phyloP scores from a whole-genome alignment of 2,888 invertebrate genomes.

The Rutpela maculata region DNA sequence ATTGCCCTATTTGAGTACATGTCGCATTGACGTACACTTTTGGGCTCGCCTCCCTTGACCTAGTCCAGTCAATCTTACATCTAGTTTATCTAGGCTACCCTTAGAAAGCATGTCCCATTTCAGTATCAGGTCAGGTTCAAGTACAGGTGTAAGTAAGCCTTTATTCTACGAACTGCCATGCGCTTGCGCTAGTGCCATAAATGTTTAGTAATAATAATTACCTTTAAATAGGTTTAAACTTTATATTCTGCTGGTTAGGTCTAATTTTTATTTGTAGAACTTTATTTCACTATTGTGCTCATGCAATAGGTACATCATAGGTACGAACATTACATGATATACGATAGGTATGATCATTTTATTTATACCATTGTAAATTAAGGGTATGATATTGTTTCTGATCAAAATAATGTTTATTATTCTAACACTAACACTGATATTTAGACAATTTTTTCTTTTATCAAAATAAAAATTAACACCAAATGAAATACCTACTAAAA shows the following conservation, averaged over 20 bases:
- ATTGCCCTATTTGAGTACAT: slow-evolving; percentile 8
- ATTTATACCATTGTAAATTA: too few species aligned
- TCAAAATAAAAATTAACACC: too few species aligned
- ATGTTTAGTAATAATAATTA: background rate
- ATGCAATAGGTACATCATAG: too few species aligned
- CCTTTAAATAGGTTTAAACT: background rate
- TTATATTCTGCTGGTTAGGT: background rate
- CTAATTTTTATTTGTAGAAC: background rate
- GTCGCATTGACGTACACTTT: slow-evolving; percentile 22
- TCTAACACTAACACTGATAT: too few species aligned
- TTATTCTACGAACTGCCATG: slow-evolving; percentile 63
- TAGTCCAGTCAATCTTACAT: slow-evolving; percentile 59
- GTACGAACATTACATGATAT: too few species aligned
- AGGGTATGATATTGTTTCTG: too few species aligned
- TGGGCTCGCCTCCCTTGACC: slow-evolving; percentile 59
- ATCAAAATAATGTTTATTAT: background rate
- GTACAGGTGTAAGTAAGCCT: slow-evolving; percentile 71
- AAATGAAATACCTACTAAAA: too few species aligned
- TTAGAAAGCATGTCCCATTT: slow-evolving; percentile 66
- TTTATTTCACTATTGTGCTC: background rate
- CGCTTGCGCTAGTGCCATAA: slow-evolving; percentile 62
- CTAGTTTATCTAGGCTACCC: slow-evolving; percentile 69
- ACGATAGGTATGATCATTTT: background rate
- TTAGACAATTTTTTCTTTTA: too few species aligned
- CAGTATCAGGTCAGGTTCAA: slow-evolving; percentile 74